Evolutionary conservation across 2,113 vertebrate genomes (phyloP).

Genomic region (Jacana jacana): DNA sequence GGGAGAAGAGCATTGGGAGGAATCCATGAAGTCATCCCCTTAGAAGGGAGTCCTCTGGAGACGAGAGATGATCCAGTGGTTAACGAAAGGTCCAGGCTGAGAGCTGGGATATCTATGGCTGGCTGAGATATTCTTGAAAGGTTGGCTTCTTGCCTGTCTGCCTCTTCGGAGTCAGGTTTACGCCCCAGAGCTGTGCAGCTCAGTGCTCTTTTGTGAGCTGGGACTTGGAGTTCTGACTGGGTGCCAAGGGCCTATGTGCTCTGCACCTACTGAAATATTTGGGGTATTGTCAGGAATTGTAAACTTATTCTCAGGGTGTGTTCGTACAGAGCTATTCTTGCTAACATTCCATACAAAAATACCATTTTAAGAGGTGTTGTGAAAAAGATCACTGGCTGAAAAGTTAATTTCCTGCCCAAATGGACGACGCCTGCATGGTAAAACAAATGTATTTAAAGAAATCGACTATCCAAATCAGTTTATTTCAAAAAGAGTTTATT

Average conservation of each 20-base stretch:
- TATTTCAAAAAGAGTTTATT: conserved; percentile 34
- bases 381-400: conserved; percentile 50
- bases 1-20: neutral
- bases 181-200: neutral
- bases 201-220: neutral
- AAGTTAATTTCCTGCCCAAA: conserved; percentile 66
- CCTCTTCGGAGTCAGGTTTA: neutral
- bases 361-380: conserved; percentile 36
- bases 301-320: neutral
- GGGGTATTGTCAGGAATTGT: conserved; percentile 24
- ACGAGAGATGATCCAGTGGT: neutral
- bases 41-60: neutral
- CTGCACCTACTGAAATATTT: conserved; percentile 26
- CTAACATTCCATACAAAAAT: neutral
- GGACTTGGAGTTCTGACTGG: neutral
- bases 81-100: neutral
- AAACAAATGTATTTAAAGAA: conserved; percentile 40
- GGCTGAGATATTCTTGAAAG: neutral
- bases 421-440: conserved; percentile 17
- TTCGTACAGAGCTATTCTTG: neutral
- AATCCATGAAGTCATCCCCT: neutral
- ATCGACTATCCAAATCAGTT: conserved; percentile 19
- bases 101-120: neutral
- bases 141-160: conserved; percentile 8
- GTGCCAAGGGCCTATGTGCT: neutral